Percentiles rank a stretch among this genome's conserved stretches.
These are phyloP conservation scores for Caenorhabditis latens DNA, from an alignment of 1,140 invertebrate species.

Conservation along the genomic window DNA sequence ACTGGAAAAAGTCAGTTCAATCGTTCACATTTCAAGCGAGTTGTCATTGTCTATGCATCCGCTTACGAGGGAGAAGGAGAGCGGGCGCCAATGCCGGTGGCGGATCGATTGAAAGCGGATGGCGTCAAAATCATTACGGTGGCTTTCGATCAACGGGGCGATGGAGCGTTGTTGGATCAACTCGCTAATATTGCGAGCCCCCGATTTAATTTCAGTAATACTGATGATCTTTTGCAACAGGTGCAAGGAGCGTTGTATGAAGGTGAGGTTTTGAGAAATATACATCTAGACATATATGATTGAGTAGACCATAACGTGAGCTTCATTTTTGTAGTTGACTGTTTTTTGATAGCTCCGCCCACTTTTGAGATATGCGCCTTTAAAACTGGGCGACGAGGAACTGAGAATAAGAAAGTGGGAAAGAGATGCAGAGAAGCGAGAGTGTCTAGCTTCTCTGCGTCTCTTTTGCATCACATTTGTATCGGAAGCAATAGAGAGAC, in stretches of 20 bases:
- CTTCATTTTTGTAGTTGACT: too few species aligned
- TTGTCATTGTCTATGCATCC: background rate
- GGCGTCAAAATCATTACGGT: background rate
- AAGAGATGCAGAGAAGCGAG: too few species aligned
- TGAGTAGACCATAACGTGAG: too few species aligned
- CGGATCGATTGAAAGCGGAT: background rate
- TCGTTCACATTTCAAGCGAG: background rate
- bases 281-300: too few species aligned
- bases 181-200: background rate
- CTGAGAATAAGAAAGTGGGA: too few species aligned
- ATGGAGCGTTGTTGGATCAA: background rate
- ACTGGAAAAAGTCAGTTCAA: background rate
- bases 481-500: too few species aligned
- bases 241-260: background rate
- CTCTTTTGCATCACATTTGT: too few species aligned
- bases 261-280: too few species aligned
- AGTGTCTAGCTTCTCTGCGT: too few species aligned
- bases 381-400: too few species aligned
- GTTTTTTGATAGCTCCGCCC: too few species aligned
- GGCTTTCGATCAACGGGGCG: background rate
- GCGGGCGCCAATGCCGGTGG: background rate
- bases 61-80: background rate
- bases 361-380: too few species aligned
- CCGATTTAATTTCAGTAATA: background rate
- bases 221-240: background rate